Base-by-base conservation (phyloP, 2,113 vertebrate genomes). In the Nothoprocta pentlandii region DNA sequence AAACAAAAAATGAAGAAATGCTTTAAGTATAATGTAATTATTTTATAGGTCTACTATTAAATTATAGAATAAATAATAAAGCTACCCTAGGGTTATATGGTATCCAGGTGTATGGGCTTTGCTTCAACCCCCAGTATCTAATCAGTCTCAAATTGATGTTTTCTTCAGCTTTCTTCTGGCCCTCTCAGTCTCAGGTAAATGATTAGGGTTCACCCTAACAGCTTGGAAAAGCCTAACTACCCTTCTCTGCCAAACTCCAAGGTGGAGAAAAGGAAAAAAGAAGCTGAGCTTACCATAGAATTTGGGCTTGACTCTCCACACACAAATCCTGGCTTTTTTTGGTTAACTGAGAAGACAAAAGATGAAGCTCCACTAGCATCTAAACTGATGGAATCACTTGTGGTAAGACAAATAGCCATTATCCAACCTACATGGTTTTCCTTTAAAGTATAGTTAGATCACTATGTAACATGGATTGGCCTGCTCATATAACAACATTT, bases 51-150 rank as follows among this genome's bases (percentile, higher is more conserved):
- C 81, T 97, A 96, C 96, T 98, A 97, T 96, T 98, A 98, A 98
- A 97, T 98, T 98, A 98, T 98, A 98, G 98, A 97, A 93, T 76
- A 97, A 98, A 98, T 97, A 98, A 98, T 98, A 98, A 98, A 98
- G 95, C 96, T 97, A 87, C 96, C 97, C 74, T 97, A 97, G 98
- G 96, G 96, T 97, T 97, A 94, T 94, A 92, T 88, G 85, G 80
- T 84, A 96, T 92, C 61, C 77, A 91, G 68, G 85, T 88, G 89
- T 96, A 78, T 6, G 8, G 73, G 46, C 71, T 95, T 94, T 94
- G 68, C 85, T 97, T 97, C 77, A 89, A 78, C 34, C 73, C 12
- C 64, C 88, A 62, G 32, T 90, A 70, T 88, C 66, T n/a, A 79
- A 1, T 22, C 76, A 30, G 30, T 63, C 22, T 90, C 56, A 86